These are phyloP conservation scores for Podarcis raffonei DNA, from an alignment of 2,113 vertebrate genomes.

Conservation along the genomic window DNA sequence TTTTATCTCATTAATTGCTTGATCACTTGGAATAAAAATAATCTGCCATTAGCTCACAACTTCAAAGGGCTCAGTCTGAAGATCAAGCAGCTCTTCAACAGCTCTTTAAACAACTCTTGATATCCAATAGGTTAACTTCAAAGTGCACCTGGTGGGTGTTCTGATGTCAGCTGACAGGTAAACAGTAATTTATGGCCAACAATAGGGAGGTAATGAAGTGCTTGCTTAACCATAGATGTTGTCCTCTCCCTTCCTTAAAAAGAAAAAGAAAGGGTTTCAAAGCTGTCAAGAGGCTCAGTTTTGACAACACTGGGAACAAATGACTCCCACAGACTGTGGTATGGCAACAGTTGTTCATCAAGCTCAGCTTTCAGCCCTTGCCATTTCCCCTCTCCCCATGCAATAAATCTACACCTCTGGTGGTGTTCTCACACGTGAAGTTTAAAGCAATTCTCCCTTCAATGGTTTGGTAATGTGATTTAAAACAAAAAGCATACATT, in stretches of 20 bases:
- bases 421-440: neutral
- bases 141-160: conserved; percentile 76
- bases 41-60: conserved; percentile 74
- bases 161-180: conserved; percentile 74
- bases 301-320: conserved; percentile 21
- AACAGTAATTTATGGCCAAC: conserved; percentile 78
- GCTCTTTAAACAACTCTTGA: conserved; percentile 72
- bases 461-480: neutral
- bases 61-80: conserved; percentile 76
- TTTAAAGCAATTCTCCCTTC: neutral
- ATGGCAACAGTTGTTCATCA: neutral
- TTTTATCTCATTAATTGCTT: conserved; percentile 80
- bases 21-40: conserved; percentile 76
- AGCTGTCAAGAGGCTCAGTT: neutral
- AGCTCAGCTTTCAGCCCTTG: neutral
- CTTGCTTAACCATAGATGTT: conserved; percentile 32
- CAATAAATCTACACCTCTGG: neutral
- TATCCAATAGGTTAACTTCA: conserved; percentile 78
- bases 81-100: conserved; percentile 77
- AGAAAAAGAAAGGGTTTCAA: conserved; percentile 23
- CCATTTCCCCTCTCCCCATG: neutral
- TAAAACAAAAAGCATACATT: neutral
- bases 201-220: conserved; percentile 60
- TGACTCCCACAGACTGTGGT: neutral
- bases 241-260: conserved; percentile 39